Conservation (phyloP, 1,140 invertebrate species). For the Trichonephila clavipes region DNA sequence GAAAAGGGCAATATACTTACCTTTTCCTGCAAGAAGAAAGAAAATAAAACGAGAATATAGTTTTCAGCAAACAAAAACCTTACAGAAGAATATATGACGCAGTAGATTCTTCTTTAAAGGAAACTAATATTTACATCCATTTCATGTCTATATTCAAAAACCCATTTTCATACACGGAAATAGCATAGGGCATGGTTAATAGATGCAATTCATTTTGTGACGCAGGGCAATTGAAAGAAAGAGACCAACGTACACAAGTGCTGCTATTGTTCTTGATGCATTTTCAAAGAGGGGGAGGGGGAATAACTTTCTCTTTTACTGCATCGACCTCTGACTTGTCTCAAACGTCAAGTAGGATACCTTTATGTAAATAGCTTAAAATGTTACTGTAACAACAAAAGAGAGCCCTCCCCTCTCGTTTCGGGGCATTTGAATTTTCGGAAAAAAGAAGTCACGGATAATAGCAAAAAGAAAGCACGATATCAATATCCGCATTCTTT, state of each 20-base stretch:
- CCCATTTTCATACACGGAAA: slow-evolving; percentile 37
- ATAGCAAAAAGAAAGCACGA: slow-evolving; percentile 14
- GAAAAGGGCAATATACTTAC: background rate
- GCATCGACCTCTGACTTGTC: slow-evolving; percentile 10
- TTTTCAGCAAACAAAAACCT: background rate
- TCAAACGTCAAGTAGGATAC: background rate
- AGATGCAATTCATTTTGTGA: slow-evolving; percentile 34
- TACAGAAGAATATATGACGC: background rate
- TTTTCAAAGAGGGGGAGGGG: background rate
- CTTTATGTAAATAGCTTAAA: slow-evolving; percentile 44
- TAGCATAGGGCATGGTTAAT: slow-evolving; percentile 3
- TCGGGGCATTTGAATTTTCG: slow-evolving; percentile 18
- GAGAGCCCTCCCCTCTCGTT: background rate
- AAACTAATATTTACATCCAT: slow-evolving; percentile 9
- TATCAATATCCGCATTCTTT: slow-evolving; percentile 47
- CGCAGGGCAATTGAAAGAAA: background rate
- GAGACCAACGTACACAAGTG: background rate
- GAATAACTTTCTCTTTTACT: slow-evolving; percentile 1
- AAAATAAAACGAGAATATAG: background rate
- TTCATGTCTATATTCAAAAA: slow-evolving; percentile 27
- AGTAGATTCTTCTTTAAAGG: background rate
- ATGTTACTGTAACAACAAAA: slow-evolving; percentile 10
- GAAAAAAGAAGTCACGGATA: slow-evolving; percentile 24
- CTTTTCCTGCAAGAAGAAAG: background rate
- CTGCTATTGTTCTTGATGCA: slow-evolving; percentile 10